Base-by-base conservation (phyloP, 2,888 invertebrate genomes). In the Cyrtodaria siliqua region DNA sequence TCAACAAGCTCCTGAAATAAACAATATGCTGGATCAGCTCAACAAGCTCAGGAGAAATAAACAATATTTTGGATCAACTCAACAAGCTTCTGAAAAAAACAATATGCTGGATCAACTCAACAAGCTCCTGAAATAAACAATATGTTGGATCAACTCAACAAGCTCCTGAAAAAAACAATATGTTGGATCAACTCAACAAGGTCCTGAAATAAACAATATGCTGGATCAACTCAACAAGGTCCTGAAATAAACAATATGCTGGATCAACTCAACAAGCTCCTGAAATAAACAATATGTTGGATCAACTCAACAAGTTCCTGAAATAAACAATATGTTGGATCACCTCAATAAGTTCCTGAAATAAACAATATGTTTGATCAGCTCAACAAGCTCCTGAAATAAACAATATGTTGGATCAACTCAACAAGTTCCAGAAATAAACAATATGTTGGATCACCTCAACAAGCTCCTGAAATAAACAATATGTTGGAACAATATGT, bases 181-280 rank as follows among this genome's bases (percentile, higher is more conserved):
- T n/a, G n/a, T n/a, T n/a, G 97, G 6, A 99, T 96, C 93, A 98
- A 95, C 93, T 99, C 98, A 23, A 98, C 99, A 85, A 99, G 94
- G 94, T 99, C 98, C 95, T 95, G 91, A 23, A 92, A 93, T 82
- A 49, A 79, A 75, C 84, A 79, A 63, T 69, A 66, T n/a, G n/a
- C n/a, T n/a, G 97, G 6, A 99, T 96, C 93, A 98, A 95, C 93
- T 99, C 98, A 23, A 98, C 99, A 85, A 99, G 94, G 94, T 99
- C 98, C 95, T 95, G 91, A 23, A 92, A 93, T 82, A 49, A 79
- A 75, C 84, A 79, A 63, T 69, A 66, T n/a, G n/a, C n/a, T n/a
- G 97, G 6, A 99, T 96, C 93, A 98, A 95, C 93, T 99, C 98
- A 23, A 98, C 99, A 85, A 99, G 94, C 94, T 99, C 98, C 95